These are phyloP conservation scores for Xyrichtys novacula DNA, from an alignment of 2,797 vertebrate genomes.

Conservation along the genomic window DNA sequence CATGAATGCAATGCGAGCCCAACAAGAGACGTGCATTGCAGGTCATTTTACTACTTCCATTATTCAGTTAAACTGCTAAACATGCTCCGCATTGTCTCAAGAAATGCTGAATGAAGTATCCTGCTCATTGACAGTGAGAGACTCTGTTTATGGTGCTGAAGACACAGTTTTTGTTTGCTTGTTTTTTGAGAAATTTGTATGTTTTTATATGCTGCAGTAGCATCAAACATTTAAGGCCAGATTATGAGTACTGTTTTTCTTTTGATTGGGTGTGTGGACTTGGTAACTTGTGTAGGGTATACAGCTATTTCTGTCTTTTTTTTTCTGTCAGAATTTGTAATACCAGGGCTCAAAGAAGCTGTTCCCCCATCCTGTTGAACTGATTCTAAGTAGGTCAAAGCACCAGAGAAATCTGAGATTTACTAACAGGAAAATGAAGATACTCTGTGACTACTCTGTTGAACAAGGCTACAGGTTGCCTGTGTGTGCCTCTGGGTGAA, in stretches of 20 bases:
- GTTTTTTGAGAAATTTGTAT: slow-evolving; percentile 28
- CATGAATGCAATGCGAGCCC: slow-evolving; percentile 23
- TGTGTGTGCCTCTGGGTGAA: slow-evolving; percentile 20
- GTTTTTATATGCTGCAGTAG: slow-evolving; percentile 12
- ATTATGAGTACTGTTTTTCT: slow-evolving; percentile 10
- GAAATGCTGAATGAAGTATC: slow-evolving; percentile 33
- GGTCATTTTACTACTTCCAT: slow-evolving; percentile 38
- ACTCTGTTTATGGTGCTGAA: slow-evolving; percentile 32
- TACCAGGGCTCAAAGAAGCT: neutral
- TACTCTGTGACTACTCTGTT: slow-evolving; percentile 21
- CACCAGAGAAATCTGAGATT: slow-evolving; percentile 49
- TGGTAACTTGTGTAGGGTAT: no score
- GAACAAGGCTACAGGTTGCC: slow-evolving; percentile 23
- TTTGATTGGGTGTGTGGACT: neutral
- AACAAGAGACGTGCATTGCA: slow-evolving; percentile 19
- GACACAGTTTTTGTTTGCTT: no score
- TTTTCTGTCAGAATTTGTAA: neutral
- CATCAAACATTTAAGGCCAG: slow-evolving; percentile 12
- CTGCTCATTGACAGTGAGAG: slow-evolving; percentile 31
- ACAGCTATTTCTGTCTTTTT: neutral
- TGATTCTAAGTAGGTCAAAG: slow-evolving; percentile 34
- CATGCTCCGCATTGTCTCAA: slow-evolving; percentile 55
- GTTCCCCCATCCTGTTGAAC: slow-evolving; percentile 7
- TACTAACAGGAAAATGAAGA: slow-evolving; percentile 54
- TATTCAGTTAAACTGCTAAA: slow-evolving; percentile 70